Conservation (phyloP, 2,113 vertebrate species). For the Phocoena sinus region DNA sequence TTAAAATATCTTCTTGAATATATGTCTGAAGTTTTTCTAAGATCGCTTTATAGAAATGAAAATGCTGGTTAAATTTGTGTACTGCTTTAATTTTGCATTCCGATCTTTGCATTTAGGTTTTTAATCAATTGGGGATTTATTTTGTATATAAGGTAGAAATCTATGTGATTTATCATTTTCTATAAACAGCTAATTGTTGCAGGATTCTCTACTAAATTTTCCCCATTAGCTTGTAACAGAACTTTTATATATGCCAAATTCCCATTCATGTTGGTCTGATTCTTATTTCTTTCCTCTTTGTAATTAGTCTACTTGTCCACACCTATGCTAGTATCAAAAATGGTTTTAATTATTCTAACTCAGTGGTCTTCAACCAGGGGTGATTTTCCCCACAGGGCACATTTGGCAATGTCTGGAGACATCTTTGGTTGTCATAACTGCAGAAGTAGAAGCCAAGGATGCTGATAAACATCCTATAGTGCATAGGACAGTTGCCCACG, state of each 20-base stretch:
- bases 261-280: neutral
- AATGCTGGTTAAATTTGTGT: neutral
- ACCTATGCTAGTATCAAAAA: neutral
- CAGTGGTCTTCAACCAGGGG: neutral
- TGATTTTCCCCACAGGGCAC: neutral
- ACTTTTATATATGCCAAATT: neutral
- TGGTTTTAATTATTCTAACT: neutral
- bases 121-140: neutral
- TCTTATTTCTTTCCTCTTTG: neutral
- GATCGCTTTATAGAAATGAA: neutral
- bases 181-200: neutral
- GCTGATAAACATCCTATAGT: neutral
- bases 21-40: neutral
- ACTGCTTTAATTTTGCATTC: neutral
- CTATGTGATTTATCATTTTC: neutral
- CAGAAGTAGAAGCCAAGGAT: neutral
- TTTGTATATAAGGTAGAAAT: neutral
- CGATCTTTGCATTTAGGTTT: neutral
- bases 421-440: neutral
- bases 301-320: neutral
- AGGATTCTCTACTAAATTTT: neutral
- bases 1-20: slow-evolving; percentile 7
- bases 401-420: neutral
- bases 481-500: too few species aligned
- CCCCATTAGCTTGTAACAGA: neutral